Evolutionary conservation across 2,888 invertebrate species (phyloP), one percentile per base, ranked within the genome.

Genomic region (Ferdinandea cuprea): DNA sequence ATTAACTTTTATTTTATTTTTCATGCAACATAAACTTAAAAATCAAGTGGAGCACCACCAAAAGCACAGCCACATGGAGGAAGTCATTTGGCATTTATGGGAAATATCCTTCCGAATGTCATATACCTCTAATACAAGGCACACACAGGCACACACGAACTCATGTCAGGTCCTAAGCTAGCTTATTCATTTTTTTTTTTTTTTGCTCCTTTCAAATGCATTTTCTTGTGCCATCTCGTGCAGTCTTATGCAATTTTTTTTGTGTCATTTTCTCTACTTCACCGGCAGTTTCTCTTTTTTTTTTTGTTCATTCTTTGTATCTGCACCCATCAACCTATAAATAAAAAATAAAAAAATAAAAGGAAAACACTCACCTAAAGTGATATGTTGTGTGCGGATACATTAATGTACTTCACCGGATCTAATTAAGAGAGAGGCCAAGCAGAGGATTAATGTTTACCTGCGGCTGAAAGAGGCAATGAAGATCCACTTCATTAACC

Each of bases 81-180:
- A 81, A 81, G 66, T 77, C 81, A 81, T 81, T 81, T 77, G 81
- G 71, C 71, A 77, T 77, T 77, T 71, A 77, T 76, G 71, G 59
- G 21, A 54, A 42, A 71, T 69, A 81, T 81, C 81, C 81, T 81
- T 81, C 76, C 71, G 76, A 76, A 44, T 76, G 65, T 44, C 44
- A 58, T 69, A 58, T 69, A 52, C 11, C 59, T 11, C 8, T 21
- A 13, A 44, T 25, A 50, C 58, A 35, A 30, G 11, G 17, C 40
- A 63, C 63, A 59, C 46, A 63, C 66, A 6, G 15, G 44, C 71
- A 15, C 46, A 35, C n/a, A 8, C 52, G 15, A 13, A 13, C 5
- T 1, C 5, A 35, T 56, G 56, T 50, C 52, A 59, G 42, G 19
- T 35, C 50, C 50, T 44, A 35, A 69, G 54, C 30, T 32, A 40